Conservation (phyloP, 2,888 invertebrate species). For the Spodoptera picta region DNA sequence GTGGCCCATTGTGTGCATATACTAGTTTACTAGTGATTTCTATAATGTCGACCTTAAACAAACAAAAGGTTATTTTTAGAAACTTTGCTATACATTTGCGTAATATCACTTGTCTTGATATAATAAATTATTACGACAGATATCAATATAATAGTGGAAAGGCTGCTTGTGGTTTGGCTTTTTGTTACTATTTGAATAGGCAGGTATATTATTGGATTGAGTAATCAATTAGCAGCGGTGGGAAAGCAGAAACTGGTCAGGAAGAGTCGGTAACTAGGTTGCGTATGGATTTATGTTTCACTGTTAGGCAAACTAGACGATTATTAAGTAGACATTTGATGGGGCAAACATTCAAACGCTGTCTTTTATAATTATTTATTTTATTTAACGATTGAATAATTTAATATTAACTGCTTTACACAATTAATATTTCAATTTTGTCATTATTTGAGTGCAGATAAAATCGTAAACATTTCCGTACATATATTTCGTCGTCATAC, state of each 20-base stretch:
- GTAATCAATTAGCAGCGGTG: slow-evolving; percentile 28
- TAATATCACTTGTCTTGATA: slow-evolving; percentile 46
- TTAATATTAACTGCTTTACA: too few species aligned
- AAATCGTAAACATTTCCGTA: too few species aligned
- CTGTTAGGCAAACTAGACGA: background rate
- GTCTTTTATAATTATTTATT: too few species aligned
- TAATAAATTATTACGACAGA: slow-evolving; percentile 50
- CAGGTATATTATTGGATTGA: slow-evolving; percentile 20
- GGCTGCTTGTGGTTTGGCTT: slow-evolving; percentile 3
- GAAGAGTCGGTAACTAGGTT: slow-evolving; percentile 23
- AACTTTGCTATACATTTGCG: slow-evolving; percentile 50
- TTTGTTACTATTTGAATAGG: slow-evolving; percentile 36
- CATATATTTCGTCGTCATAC: too few species aligned
- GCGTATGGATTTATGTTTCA: slow-evolving; percentile 30
- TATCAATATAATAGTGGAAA: slow-evolving; percentile 43
- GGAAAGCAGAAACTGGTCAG: slow-evolving; percentile 14
- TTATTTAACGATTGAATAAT: too few species aligned
- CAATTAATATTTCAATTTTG: too few species aligned
- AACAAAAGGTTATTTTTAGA: slow-evolving; percentile 51
- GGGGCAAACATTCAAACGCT: too few species aligned
- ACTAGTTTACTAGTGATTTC: slow-evolving; percentile 1
- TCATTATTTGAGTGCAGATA: too few species aligned
- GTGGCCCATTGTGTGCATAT: slow-evolving; percentile 14
- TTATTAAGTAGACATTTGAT: slow-evolving; percentile 14
- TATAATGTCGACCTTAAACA: slow-evolving; percentile 34